phyloP scores from a whole-genome alignment of 2,797 vertebrate genomes.

The Ciconia nigra region DNA sequence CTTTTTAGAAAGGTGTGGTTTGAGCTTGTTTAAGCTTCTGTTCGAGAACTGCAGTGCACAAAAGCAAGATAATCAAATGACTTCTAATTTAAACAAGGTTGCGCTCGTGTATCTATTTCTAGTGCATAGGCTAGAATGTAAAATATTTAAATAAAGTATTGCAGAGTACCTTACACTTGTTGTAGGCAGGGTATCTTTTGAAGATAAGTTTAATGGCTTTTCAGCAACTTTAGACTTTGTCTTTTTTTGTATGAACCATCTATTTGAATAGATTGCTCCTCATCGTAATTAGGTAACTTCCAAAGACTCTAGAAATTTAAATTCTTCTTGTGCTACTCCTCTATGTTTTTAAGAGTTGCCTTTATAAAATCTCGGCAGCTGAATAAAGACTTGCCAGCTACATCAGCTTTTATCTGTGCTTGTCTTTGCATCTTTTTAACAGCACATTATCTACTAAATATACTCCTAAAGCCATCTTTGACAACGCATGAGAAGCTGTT shows the following conservation, averaged over 20 bases:
- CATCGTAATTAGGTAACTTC: background rate
- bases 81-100: background rate
- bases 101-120: background rate
- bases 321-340: background rate
- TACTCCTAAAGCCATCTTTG: background rate
- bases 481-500: background rate
- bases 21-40: background rate
- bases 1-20: background rate
- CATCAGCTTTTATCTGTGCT: background rate
- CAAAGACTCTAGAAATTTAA: background rate
- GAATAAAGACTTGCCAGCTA: background rate
- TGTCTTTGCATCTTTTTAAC: background rate
- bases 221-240: background rate
- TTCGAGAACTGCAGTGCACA: background rate
- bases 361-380: background rate
- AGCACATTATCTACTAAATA: background rate
- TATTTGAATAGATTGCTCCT: background rate
- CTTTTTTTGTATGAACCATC: background rate
- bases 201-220: background rate
- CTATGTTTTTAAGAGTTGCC: background rate
- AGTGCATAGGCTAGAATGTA: background rate
- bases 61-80: rapidly evolving
- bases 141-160: background rate
- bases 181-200: background rate
- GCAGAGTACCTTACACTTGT: background rate